A percentile compares a stretch with the other conserved stretches of the same genome.
These are phyloP conservation scores for Dipus sagitta DNA, from an alignment of 2,797 vertebrate genomes.

Conservation along the genomic window DNA sequence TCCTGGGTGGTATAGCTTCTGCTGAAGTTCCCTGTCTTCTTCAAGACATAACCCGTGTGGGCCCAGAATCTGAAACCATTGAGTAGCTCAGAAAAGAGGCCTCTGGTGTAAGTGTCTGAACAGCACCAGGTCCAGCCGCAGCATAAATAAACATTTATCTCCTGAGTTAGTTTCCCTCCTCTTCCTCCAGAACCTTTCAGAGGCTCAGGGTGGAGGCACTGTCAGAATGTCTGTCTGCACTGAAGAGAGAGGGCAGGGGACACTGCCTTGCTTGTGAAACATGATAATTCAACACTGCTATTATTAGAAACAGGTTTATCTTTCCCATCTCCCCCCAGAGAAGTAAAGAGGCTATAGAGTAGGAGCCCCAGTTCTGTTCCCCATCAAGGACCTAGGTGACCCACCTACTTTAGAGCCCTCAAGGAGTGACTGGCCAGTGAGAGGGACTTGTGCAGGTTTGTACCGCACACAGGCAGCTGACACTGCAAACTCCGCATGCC, in stretches of 20 bases:
- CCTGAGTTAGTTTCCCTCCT: neutral
- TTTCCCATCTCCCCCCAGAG: constrained; percentile 58
- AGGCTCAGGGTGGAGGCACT: neutral
- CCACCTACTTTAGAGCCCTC: neutral
- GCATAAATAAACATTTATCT: constrained; percentile 43
- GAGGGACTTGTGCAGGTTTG: neutral
- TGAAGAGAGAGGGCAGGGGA: neutral
- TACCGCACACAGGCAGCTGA: neutral
- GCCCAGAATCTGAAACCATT: constrained; percentile 39
- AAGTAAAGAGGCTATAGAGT: neutral
- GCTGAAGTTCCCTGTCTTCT: neutral
- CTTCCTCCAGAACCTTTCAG: neutral
- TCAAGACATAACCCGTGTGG: constrained; percentile 26
- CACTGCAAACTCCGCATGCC: neutral
- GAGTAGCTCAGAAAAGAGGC: neutral
- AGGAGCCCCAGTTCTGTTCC: neutral
- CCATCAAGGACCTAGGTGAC: neutral
- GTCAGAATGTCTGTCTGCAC: fast-evolving
- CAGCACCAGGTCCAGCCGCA: neutral
- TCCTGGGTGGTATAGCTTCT: constrained; percentile 34
- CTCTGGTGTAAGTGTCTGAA: constrained; percentile 56
- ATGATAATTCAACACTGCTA: constrained; percentile 61
- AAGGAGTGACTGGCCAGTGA: neutral
- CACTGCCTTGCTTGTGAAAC: neutral
- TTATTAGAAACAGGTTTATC: constrained; percentile 78